A percentile compares a stretch with the other conserved stretches of the same genome.
phyloP scores from a whole-genome alignment of 2,797 vertebrate species.

The Myotis daubentonii region DNA sequence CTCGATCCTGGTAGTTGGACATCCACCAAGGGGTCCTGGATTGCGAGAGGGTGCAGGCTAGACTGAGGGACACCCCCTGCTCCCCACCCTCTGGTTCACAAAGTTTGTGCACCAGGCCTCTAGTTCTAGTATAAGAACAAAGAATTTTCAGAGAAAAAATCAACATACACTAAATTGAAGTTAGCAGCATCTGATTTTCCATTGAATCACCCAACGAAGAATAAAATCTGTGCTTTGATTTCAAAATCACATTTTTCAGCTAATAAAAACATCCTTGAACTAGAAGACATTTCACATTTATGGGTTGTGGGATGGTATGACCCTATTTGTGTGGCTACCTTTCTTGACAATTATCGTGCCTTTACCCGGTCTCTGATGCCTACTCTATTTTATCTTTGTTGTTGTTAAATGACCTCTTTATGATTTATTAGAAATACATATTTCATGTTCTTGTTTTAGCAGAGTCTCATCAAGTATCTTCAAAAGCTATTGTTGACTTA shows the following conservation, averaged over 20 bases:
- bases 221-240: conserved; percentile 6
- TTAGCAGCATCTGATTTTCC: neutral
- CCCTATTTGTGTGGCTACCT: neutral
- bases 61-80: no score
- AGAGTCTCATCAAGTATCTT: neutral
- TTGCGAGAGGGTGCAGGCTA: no score
- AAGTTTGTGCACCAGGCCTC: no score
- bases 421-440: neutral
- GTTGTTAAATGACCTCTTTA: neutral
- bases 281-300: neutral
- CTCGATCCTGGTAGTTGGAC: no score
- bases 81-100: no score
- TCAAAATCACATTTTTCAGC: neutral
- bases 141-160: neutral
- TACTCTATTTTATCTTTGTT: neutral
- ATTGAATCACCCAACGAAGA: neutral
- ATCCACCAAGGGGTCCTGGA: no score
- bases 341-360: neutral
- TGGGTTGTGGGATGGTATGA: neutral
- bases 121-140: neutral
- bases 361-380: neutral
- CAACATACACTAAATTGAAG: neutral
- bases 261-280: neutral
- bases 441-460: neutral
- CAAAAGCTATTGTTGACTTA: neutral